phyloP scores from a whole-genome alignment of 2,797 vertebrate genomes.

The Sparidentex hasta region DNA sequence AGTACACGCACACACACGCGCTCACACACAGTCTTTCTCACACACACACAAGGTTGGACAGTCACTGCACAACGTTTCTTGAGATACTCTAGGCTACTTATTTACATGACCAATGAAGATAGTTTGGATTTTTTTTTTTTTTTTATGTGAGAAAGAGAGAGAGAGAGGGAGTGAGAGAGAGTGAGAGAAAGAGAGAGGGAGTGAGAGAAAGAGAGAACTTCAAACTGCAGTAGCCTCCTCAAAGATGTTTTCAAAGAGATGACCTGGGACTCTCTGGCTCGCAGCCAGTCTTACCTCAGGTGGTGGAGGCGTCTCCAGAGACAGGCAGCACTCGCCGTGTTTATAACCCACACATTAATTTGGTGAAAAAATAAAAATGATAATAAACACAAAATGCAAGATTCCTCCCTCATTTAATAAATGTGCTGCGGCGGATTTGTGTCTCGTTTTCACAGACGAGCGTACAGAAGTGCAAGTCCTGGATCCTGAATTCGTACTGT shows the following conservation, averaged over 20 bases:
- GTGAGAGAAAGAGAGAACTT: background rate
- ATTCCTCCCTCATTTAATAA: conserved; percentile 1
- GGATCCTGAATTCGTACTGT: background rate
- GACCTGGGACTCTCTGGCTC: conserved; percentile 39
- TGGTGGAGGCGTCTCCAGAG: conserved; percentile 27
- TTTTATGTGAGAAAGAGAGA: no score
- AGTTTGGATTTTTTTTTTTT: background rate
- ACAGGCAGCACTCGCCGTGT: conserved; percentile 11
- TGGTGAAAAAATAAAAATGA: conserved; percentile 10
- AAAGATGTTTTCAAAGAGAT: conserved; percentile 35
- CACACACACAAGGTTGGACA: background rate
- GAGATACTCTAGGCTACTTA: background rate
- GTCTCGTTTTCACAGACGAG: background rate
- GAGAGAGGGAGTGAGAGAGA: no score
- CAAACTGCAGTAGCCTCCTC: conserved; percentile 12
- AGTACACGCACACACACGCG: background rate
- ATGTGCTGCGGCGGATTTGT: conserved; percentile 12
- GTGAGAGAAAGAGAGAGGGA: background rate
- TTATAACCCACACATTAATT: conserved; percentile 35
- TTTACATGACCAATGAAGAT: background rate
- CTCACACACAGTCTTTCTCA: background rate
- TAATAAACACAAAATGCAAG: conserved; percentile 8
- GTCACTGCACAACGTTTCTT: background rate
- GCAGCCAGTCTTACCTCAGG: conserved; percentile 29
- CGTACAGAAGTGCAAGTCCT: background rate